phyloP scores from a whole-genome alignment of 1,140 invertebrate genomes.

The Nylanderia fulva region DNA sequence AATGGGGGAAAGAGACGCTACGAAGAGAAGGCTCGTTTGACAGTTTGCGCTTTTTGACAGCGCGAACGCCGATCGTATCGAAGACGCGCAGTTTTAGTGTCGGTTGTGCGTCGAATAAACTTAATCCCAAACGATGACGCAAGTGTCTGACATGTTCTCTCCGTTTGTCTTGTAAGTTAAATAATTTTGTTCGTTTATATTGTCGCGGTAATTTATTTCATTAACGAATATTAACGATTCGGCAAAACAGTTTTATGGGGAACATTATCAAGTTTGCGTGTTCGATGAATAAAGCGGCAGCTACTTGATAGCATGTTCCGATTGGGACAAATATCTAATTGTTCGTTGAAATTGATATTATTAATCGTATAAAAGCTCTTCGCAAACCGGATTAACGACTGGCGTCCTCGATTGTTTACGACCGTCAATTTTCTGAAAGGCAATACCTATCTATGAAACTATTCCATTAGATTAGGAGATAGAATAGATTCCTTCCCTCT shows the following conservation, averaged over 20 bases:
- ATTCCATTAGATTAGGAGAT: constrained; percentile 53
- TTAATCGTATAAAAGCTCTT: constrained; percentile 15
- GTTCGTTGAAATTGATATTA: constrained; percentile 8
- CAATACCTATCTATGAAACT: constrained; percentile 59
- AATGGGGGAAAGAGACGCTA: constrained; percentile 11
- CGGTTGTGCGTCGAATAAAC: constrained; percentile 7
- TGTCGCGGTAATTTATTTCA: constrained; percentile 2
- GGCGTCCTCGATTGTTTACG: constrained; percentile 52
- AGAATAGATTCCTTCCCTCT: constrained; percentile 26
- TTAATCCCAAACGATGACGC: constrained; percentile 30
- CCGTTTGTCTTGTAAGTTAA: neutral
- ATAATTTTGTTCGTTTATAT: neutral
- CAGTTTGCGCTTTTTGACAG: constrained; percentile 4
- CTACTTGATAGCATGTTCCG: constrained; percentile 1
- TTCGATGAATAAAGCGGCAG: constrained; percentile 10
- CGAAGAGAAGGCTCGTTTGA: constrained; percentile 39
- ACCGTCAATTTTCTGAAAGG: constrained; percentile 60
- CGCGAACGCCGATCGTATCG: constrained; percentile 18
- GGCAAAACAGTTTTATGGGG: neutral
- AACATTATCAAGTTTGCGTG: neutral
- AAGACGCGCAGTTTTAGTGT: constrained; percentile 34
- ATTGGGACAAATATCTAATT: neutral
- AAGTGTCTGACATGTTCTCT: constrained; percentile 45
- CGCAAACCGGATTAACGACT: constrained; percentile 42
- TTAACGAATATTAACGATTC: neutral